A percentile compares a stretch with the other conserved stretches of the same genome.
phyloP scores from a whole-genome alignment of 1,140 invertebrate species.

The Neodiprion pinetum region DNA sequence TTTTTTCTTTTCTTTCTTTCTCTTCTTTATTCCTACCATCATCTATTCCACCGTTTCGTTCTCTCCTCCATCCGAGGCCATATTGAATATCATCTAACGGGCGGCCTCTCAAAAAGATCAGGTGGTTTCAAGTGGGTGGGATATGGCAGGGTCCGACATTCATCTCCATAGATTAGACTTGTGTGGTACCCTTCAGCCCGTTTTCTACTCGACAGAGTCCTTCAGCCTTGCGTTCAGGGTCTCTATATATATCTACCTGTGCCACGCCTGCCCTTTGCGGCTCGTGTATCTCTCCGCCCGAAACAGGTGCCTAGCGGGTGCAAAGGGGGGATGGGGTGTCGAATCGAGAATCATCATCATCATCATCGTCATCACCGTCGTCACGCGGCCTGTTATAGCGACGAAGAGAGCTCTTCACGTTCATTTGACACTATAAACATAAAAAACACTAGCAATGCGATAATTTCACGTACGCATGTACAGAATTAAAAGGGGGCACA shows the following conservation, averaged over 20 bases:
- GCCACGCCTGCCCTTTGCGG: neutral
- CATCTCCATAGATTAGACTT: slow-evolving; percentile 7
- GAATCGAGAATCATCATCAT: too few species aligned
- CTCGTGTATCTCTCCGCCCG: too few species aligned
- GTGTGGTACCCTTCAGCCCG: neutral
- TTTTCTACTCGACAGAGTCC: neutral
- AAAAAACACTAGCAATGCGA: too few species aligned
- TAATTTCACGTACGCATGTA: too few species aligned
- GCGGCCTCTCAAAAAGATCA: slow-evolving; percentile 7
- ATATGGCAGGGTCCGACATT: neutral
- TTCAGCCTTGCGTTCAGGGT: neutral
- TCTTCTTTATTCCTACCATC: too few species aligned
- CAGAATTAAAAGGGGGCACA: too few species aligned
- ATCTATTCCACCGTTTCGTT: too few species aligned
- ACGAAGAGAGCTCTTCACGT: too few species aligned
- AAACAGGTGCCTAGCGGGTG: neutral
- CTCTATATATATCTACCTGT: neutral
- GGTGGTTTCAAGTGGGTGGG: slow-evolving; percentile 6
- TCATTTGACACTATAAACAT: too few species aligned
- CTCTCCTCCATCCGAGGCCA: neutral
- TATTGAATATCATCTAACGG: slow-evolving; percentile 5
- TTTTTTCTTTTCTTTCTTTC: too few species aligned
- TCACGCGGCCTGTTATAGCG: neutral
- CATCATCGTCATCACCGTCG: too few species aligned
- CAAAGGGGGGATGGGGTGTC: too few species aligned